phyloP scores from a whole-genome alignment of 2,888 invertebrate genomes.

The Antheraea assamensis region DNA sequence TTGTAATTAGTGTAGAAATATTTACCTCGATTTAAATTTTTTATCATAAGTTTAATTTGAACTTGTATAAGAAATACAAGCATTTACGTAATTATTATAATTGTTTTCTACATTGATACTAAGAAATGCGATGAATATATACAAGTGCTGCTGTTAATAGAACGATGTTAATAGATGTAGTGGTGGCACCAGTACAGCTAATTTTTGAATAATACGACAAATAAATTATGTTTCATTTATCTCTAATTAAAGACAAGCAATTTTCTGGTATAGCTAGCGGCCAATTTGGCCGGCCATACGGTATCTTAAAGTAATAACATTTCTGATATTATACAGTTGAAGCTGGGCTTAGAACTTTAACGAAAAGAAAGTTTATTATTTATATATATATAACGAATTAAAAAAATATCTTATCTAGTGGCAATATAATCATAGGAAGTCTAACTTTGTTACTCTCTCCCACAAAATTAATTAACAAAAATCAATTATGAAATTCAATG shows the following conservation, averaged over 20 bases:
- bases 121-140: neutral
- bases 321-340: neutral
- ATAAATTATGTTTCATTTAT: neutral
- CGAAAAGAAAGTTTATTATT: neutral
- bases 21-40: neutral
- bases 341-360: neutral
- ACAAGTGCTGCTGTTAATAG: neutral
- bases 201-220: neutral
- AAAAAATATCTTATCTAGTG: neutral
- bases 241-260: too few relatives aligned
- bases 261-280: too few relatives aligned
- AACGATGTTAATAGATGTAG: neutral
- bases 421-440: neutral
- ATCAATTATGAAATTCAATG: neutral
- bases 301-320: neutral
- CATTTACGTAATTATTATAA: neutral
- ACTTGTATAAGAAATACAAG: neutral
- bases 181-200: neutral
- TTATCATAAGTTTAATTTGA: neutral
- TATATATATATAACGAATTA: neutral
- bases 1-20: neutral
- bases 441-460: neutral
- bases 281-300: too few relatives aligned
- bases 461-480: slow-evolving; percentile 6
- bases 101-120: neutral